phyloP scores from a whole-genome alignment of 2,797 vertebrate species.

The Tenualosa ilisha region DNA sequence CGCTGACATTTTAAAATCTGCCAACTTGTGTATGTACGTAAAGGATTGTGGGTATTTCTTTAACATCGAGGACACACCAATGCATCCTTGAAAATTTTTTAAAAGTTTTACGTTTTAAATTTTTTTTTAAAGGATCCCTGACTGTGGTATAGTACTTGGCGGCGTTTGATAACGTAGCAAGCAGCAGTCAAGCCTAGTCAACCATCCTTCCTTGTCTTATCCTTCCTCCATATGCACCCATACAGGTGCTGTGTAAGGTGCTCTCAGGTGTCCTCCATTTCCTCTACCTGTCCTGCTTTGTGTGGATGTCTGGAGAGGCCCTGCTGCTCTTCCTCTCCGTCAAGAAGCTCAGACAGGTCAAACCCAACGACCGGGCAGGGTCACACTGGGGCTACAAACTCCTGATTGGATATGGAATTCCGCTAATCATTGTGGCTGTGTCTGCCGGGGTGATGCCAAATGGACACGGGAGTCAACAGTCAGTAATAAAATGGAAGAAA shows the following conservation, averaged over 20 bases:
- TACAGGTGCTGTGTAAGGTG: conserved; percentile 30
- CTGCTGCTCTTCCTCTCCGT: conserved; percentile 50
- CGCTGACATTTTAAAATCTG: too few species aligned
- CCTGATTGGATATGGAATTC: conserved; percentile 45
- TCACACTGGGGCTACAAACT: conserved; percentile 29
- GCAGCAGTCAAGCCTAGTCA: too few species aligned
- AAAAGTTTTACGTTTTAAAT: too few species aligned
- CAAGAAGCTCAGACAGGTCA: conserved; percentile 42
- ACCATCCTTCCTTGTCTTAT: too few species aligned
- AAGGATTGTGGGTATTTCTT: too few species aligned
- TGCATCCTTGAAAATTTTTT: too few species aligned
- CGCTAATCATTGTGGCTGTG: conserved; percentile 42
- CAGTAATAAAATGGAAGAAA: not conserved
- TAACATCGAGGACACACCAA: too few species aligned
- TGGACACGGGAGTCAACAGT: conserved; percentile 29
- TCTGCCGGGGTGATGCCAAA: conserved; percentile 33
- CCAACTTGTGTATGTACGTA: too few species aligned
- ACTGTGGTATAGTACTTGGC: too few species aligned
- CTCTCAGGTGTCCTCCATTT: conserved; percentile 50
- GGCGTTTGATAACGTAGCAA: too few species aligned
- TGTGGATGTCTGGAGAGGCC: conserved; percentile 56
- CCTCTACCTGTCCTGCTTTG: conserved; percentile 48
- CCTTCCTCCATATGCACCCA: too few species aligned
- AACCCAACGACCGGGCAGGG: conserved; percentile 20
- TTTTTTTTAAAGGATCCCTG: too few species aligned